Evolutionary conservation across 2,888 invertebrate genomes (phyloP).

Genomic region (Apamea epomidion): DNA sequence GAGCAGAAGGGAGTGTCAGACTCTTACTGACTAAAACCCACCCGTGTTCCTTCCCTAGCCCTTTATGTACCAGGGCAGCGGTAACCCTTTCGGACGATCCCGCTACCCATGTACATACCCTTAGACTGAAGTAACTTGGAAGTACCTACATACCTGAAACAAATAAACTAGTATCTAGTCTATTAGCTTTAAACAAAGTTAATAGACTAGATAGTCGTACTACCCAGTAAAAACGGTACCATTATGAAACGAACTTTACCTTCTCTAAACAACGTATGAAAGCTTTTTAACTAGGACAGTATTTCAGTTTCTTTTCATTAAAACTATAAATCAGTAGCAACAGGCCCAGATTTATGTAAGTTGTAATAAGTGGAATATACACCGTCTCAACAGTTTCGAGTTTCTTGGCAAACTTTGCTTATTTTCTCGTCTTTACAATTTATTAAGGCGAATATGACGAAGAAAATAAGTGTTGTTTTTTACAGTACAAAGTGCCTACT

Average conservation of each 20-base stretch:
- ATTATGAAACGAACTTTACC: constrained; percentile 38
- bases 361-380: constrained; percentile 54
- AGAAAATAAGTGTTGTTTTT: constrained; percentile 4
- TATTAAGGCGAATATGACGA: constrained; percentile 9
- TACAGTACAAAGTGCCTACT: not conserved
- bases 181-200: not conserved
- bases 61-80: too few species aligned
- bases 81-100: too few species aligned
- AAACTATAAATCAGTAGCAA: constrained; percentile 67
- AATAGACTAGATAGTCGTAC: not conserved
- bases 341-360: constrained; percentile 55
- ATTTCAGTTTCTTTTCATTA: constrained; percentile 69
- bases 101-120: not conserved
- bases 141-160: constrained; percentile 26
- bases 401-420: constrained; percentile 52
- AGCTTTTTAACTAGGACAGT: constrained; percentile 68
- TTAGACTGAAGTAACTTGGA: not conserved
- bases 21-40: too few species aligned
- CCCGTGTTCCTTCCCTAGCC: too few species aligned
- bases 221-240: not conserved
- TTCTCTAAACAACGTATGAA: constrained; percentile 63
- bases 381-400: constrained; percentile 45
- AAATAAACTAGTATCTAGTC: too few species aligned
- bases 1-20: too few species aligned
- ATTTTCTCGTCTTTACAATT: constrained; percentile 24